Percentiles rank a stretch among this genome's conserved stretches.
phyloP scores from a whole-genome alignment of 2,797 vertebrate species.

The Cyclopterus lumpus region DNA sequence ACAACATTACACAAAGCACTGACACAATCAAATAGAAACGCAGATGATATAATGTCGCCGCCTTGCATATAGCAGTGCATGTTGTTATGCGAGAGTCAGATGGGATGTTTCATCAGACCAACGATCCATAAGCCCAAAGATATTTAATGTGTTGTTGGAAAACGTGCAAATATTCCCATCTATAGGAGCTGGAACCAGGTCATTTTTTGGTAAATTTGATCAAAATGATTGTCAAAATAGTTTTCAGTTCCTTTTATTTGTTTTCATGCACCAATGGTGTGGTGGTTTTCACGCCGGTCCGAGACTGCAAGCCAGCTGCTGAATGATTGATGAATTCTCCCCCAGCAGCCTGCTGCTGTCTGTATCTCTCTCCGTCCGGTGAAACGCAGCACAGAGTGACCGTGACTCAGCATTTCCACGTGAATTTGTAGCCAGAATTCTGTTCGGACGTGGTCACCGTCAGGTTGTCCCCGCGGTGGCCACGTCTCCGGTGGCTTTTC shows the following conservation, averaged over 20 bases:
- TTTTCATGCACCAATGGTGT: not conserved
- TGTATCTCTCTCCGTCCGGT: not conserved
- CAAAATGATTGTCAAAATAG: not conserved
- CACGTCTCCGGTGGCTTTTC: constrained; percentile 28
- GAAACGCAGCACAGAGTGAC: constrained; percentile 27
- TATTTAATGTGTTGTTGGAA: not conserved
- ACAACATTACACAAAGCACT: not conserved
- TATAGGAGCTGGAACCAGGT: not conserved
- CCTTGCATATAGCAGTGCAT: not conserved
- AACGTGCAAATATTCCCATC: not conserved
- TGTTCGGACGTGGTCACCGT: not conserved
- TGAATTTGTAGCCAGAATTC: constrained; percentile 18
- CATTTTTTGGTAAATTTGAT: not conserved
- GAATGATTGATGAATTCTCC: constrained; percentile 5
- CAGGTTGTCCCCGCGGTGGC: constrained; percentile 1
- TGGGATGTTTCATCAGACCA: not conserved
- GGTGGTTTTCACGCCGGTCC: not conserved
- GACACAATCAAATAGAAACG: not conserved
- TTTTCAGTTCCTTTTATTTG: not conserved
- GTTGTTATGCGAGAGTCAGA: not conserved
- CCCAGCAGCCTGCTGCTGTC: not conserved
- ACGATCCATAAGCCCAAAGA: not conserved
- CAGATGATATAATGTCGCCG: not conserved
- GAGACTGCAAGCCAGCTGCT: constrained; percentile 1
- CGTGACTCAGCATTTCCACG: constrained; percentile 57